Conservation (phyloP, 1,140 invertebrate genomes). For the Drosophila rhopaloa region DNA sequence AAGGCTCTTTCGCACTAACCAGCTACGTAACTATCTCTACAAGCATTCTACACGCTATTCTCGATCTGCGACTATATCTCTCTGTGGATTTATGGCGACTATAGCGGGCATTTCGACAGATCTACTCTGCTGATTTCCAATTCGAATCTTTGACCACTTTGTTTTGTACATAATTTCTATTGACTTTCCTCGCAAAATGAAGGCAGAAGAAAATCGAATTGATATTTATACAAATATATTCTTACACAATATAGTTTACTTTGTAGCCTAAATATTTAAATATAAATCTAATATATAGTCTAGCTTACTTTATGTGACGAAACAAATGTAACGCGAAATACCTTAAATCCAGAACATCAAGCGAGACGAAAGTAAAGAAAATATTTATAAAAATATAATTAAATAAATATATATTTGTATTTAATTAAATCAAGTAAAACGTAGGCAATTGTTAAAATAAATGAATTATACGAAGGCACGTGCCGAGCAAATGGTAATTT, state of each 20-base stretch:
- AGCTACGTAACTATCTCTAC: constrained; percentile 34
- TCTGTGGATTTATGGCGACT: neutral
- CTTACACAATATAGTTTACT: constrained; percentile 49
- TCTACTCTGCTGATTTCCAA: constrained; percentile 35
- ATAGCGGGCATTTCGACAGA: constrained; percentile 11
- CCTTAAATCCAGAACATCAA: constrained; percentile 62
- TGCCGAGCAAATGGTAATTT: constrained; percentile 53
- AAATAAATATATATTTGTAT: constrained; percentile 55
- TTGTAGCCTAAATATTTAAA: constrained; percentile 64
- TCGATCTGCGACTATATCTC: constrained; percentile 21
- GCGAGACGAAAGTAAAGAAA: constrained; percentile 46
- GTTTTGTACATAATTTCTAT: constrained; percentile 71
- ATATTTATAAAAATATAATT: constrained; percentile 21
- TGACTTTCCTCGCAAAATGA: constrained; percentile 55
- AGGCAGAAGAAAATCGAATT: constrained; percentile 46
- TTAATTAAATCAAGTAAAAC: constrained; percentile 52
- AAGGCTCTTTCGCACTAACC: constrained; percentile 43
- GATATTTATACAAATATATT: constrained; percentile 51
- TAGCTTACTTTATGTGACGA: constrained; percentile 67
- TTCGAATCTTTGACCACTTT: constrained; percentile 54
- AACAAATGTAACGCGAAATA: constrained; percentile 59
- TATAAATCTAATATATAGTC: constrained; percentile 52
- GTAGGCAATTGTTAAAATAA: constrained; percentile 76
- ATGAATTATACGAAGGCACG: constrained; percentile 70
- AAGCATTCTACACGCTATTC: constrained; percentile 40